phyloP scores from a whole-genome alignment of 1,140 invertebrate species.

The Neocloeon triangulifer region DNA sequence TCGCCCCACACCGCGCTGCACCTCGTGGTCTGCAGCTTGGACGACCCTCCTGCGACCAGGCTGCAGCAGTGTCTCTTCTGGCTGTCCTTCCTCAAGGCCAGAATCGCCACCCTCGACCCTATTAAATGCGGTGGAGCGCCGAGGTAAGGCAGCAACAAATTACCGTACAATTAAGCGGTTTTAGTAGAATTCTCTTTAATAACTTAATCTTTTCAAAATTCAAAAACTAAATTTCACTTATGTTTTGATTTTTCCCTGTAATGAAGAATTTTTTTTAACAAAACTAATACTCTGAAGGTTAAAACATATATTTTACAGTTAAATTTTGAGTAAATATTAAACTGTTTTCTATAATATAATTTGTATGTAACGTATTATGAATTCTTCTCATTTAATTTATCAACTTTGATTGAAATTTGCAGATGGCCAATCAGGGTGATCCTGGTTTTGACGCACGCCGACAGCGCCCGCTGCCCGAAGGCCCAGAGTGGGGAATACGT shows the following conservation, averaged over 20 bases:
- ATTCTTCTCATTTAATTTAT: too few relatives aligned
- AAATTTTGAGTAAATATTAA: not conserved
- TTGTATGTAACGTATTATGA: not conserved
- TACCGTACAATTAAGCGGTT: too few relatives aligned
- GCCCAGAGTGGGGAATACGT: conserved; percentile 29
- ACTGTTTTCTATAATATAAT: conserved; percentile 2
- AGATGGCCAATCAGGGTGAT: conserved; percentile 25
- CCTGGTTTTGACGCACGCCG: conserved; percentile 43
- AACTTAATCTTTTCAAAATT: too few relatives aligned
- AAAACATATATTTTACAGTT: not conserved
- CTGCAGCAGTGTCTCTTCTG: conserved; percentile 55
- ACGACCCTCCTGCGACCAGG: conserved; percentile 45
- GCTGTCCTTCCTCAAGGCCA: conserved; percentile 54
- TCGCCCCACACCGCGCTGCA: conserved; percentile 31
- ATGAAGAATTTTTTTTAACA: not conserved
- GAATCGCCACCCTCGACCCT: conserved; percentile 38
- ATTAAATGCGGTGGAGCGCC: too few relatives aligned
- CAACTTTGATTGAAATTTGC: too few relatives aligned
- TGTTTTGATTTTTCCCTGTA: too few relatives aligned
- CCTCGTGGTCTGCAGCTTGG: conserved; percentile 48
- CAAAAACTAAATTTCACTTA: too few relatives aligned
- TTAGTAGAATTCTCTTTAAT: too few relatives aligned
- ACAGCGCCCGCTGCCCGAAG: conserved; percentile 23
- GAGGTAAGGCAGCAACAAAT: too few relatives aligned
- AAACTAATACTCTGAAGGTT: too few relatives aligned